A percentile compares a stretch with the other conserved stretches of the same genome.
Evolutionary conservation across 53 echinoderm and acorn worm genomes (phyloP).

Genomic region (Arbacia lixula): DNA sequence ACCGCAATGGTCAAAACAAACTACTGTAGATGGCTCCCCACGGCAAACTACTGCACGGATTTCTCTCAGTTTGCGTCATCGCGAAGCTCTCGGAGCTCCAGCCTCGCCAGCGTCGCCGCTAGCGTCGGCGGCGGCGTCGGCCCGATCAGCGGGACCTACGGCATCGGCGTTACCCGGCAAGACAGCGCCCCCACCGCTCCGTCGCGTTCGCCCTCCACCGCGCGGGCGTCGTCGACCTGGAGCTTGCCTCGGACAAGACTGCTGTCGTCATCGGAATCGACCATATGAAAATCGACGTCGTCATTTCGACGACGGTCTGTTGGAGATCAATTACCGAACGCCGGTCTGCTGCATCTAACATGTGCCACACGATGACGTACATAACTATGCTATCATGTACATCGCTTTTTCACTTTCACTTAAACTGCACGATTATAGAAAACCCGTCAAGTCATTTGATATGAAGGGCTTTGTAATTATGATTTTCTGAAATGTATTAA

Average conservation of each 20-base stretch:
- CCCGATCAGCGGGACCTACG: background rate
- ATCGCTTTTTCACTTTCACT: too few relatives aligned
- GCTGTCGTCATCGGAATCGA: conserved; percentile 26
- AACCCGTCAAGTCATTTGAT: too few relatives aligned
- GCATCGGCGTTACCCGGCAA: conserved; percentile 13
- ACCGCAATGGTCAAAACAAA: background rate
- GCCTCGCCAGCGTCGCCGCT: conserved; percentile 31
- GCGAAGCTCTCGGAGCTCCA: conserved; percentile 31
- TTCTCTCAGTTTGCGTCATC: conserved; percentile 17
- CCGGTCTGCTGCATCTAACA: too few relatives aligned
- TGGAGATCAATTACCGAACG: too few relatives aligned
- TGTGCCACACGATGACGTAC: too few relatives aligned
- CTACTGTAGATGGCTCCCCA: conserved; percentile 13
- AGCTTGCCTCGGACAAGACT: conserved; percentile 22
- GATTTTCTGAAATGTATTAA: too few relatives aligned
- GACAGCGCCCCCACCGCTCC: conserved; percentile 39
- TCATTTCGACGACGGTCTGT: too few relatives aligned
- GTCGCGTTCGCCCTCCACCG: conserved; percentile 8
- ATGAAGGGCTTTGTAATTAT: too few relatives aligned
- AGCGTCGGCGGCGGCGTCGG: background rate
- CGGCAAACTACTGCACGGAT: conserved; percentile 25
- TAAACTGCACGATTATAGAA: too few relatives aligned
- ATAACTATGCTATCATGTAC: too few relatives aligned
- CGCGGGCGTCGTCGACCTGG: conserved; percentile 35
- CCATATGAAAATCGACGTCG: too few relatives aligned